Evolutionary conservation across 2,797 vertebrate species (phyloP).

Genomic region (Amphiprion clarkii): DNA sequence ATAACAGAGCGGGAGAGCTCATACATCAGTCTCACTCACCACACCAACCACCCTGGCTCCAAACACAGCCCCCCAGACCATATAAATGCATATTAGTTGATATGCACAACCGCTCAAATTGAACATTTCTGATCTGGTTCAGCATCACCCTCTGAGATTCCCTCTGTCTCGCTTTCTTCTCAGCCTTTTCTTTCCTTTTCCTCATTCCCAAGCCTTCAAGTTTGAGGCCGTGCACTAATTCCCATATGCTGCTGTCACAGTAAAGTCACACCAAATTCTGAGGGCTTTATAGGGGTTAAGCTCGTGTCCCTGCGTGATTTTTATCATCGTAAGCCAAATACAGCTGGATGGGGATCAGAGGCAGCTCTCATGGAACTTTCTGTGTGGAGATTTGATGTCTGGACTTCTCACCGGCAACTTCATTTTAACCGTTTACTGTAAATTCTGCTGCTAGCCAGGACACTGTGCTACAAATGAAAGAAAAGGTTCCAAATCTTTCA

Average conservation of each 20-base stretch:
- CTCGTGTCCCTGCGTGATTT: constrained; percentile 59
- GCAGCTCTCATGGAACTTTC: constrained; percentile 49
- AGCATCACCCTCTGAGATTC: constrained; percentile 27
- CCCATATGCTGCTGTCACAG: constrained; percentile 57
- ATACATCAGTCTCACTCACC: constrained; percentile 78
- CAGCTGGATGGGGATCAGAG: constrained; percentile 67
- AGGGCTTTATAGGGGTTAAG: constrained; percentile 51
- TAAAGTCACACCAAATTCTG: constrained; percentile 56
- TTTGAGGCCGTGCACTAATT: constrained; percentile 55
- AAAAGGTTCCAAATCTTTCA: constrained; percentile 16
- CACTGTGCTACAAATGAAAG: constrained; percentile 24
- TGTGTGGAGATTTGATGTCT: constrained; percentile 52
- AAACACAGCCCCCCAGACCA: constrained; percentile 72
- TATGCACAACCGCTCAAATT: constrained; percentile 62
- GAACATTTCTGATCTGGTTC: constrained; percentile 72
- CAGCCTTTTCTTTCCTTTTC: constrained; percentile 6
- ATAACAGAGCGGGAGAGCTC: constrained; percentile 77
- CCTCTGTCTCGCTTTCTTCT: constrained; percentile 28
- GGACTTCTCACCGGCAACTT: constrained; percentile 33
- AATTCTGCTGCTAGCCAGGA: constrained; percentile 20
- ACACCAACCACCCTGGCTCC: constrained; percentile 78
- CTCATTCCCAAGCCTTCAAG: constrained; percentile 41
- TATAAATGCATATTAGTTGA: constrained; percentile 74
- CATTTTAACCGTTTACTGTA: constrained; percentile 32
- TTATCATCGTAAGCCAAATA: constrained; percentile 68